Base-by-base conservation (phyloP, 2,888 invertebrate genomes). In the Tinea semifulvella region DNA sequence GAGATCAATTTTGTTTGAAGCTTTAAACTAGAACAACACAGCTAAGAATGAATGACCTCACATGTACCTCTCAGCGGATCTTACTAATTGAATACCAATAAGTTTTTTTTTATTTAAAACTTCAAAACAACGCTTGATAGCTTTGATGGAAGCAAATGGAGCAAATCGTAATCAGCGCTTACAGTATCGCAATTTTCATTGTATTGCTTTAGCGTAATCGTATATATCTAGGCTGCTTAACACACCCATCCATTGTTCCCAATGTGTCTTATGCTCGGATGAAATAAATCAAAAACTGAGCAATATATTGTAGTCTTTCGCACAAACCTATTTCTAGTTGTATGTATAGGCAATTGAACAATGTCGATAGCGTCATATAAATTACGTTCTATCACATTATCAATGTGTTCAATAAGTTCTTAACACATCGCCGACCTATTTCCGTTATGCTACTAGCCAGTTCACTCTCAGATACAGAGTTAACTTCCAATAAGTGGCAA, bases 211-310 rank as follows among this genome's bases (percentile, higher is more conserved):
- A 19, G 22, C 40, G 17, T 40, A 18, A 16, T 16, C 22, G 16
- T 38, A 28, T 22, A 13, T 22, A 19, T 19, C 40, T 43, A 40
- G 38, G 51, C 50, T 52, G 52, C 47, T 53, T 58, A 62, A 65
- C 73, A 55, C 69, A 56, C 70, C 74, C 72, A 63, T 57, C 68
- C 53, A 76, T 74, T 76, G 76, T 77, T 40, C 72, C 57, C 58
- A 56, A 60, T 60, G 17, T 65, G 63, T 68, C 61, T 65, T 66
- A 68, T 68, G 60, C 57, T 57, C 58, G 58, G 61, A 65, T 52
- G 53, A 53, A 57, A 51, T 56, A 55, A 52, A 54, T 53, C 60
- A 51, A 63, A 68, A 65, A 57, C 58, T 59, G 61, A 58, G 57
- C 58, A 68, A 69, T 68, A 65, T 68, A 46, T 64, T 61, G 10